A percentile compares a stretch with the other conserved stretches of the same genome.
These are phyloP conservation scores for Drosophila lowei DNA, from an alignment of 1,140 invertebrate species.

Conservation along the genomic window DNA sequence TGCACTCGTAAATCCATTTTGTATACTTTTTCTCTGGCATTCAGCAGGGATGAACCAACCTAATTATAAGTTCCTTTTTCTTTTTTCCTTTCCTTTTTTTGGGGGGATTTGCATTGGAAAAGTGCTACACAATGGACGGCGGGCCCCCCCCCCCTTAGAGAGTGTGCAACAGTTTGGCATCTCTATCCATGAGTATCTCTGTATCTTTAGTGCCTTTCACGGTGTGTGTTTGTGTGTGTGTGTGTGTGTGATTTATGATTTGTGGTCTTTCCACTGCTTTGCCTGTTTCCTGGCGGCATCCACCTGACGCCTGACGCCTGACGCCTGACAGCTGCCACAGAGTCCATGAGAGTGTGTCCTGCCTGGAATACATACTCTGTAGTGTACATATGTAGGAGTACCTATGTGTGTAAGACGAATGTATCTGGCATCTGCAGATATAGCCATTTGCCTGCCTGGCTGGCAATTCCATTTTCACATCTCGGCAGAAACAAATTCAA, in stretches of 20 bases:
- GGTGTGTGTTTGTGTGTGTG: slow-evolving; percentile 20
- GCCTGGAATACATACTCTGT: no score
- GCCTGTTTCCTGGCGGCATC: slow-evolving; percentile 1
- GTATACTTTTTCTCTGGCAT: not conserved
- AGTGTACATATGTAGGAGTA: not conserved
- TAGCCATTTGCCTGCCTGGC: slow-evolving; percentile 37
- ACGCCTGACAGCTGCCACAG: slow-evolving; percentile 49
- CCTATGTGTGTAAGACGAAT: not conserved
- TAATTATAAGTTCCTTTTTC: slow-evolving; percentile 19
- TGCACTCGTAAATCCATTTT: slow-evolving; percentile 14
- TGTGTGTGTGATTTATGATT: slow-evolving; percentile 70
- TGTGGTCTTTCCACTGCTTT: slow-evolving; percentile 51
- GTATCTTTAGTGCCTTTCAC: not conserved
- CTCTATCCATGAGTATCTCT: not conserved
- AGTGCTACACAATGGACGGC: slow-evolving; percentile 11
- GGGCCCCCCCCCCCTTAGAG: slow-evolving; percentile 24
- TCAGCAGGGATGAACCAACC: not conserved
- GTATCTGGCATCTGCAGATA: slow-evolving; percentile 16
- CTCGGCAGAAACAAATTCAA: slow-evolving; percentile 61
- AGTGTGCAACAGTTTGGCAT: slow-evolving; percentile 36
- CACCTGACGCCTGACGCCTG: slow-evolving; percentile 25
- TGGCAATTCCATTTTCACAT: slow-evolving; percentile 59
- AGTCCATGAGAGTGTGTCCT: slow-evolving; percentile 27
- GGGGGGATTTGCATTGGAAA: not conserved
- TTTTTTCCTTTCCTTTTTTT: not conserved